Evolutionary conservation across 35 echinoderm and acorn worm species (phyloP).

Genomic region (Stichopus chloronotus): DNA sequence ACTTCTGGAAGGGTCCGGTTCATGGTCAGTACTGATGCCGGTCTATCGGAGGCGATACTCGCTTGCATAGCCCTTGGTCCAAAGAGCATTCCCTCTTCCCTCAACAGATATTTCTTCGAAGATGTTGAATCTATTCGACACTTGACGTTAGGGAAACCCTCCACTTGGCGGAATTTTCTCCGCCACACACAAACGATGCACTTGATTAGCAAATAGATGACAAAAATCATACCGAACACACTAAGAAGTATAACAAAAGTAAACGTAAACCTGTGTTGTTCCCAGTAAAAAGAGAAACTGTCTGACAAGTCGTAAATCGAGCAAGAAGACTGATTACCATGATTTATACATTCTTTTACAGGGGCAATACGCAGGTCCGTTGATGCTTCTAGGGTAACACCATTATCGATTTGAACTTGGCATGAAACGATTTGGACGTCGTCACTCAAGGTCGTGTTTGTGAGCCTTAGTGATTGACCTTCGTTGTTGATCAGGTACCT

Average conservation of each 20-base stretch:
- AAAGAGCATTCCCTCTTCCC: slow-evolving; percentile 31
- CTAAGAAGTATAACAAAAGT: background rate
- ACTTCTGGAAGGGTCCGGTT: slow-evolving; percentile 37
- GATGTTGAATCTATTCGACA: slow-evolving; percentile 22
- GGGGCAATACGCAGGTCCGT: slow-evolving; percentile 7
- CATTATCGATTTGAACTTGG: slow-evolving; percentile 31
- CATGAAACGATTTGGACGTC: slow-evolving; percentile 45
- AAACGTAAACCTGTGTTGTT: background rate
- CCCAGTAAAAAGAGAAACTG: slow-evolving; percentile 9
- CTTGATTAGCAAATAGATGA: slow-evolving; percentile 1
- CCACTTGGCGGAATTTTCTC: background rate
- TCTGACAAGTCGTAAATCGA: background rate
- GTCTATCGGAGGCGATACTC: slow-evolving; percentile 34
- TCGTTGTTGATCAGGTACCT: slow-evolving; percentile 27
- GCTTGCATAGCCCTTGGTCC: slow-evolving; percentile 47
- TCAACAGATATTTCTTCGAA: slow-evolving; percentile 20
- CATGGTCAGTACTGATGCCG: slow-evolving; percentile 11
- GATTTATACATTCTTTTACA: background rate
- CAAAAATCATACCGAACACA: slow-evolving; percentile 14
- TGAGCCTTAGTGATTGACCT: background rate
- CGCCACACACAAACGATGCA: slow-evolving; percentile 26
- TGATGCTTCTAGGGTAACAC: slow-evolving; percentile 35
- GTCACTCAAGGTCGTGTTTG: slow-evolving; percentile 7
- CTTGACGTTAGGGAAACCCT: slow-evolving; percentile 24
- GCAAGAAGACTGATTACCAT: background rate